Base-by-base conservation (phyloP, 2,888 invertebrate genomes). In the Cantharis lateralis region DNA sequence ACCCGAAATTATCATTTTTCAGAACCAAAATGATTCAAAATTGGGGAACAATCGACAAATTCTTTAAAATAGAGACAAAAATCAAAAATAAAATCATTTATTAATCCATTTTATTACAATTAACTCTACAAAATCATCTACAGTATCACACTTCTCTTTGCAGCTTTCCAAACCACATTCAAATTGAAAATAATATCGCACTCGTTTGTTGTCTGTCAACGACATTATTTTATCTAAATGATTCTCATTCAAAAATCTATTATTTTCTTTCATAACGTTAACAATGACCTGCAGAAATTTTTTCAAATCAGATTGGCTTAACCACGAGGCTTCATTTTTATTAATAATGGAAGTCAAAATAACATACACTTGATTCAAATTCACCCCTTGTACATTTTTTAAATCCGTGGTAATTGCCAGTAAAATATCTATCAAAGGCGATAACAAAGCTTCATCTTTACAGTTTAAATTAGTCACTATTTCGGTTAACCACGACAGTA, bases 401-500 rank as follows among this genome's bases (percentile, higher is more conserved):
- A 26, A 68, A 28, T 26, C 15, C 5, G 7, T 7, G 2, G 69
- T 66, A 28, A 81, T 63, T 26, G 62, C 70, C 13, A n/a, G 63
- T 28, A 80, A 16, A 68, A 81, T 76, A 20, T 77, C 61, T 13
- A 77, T 48, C 10, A 77, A 68, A 18, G 20, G 16, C 11, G 68
- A 61, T 7, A 81, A 15, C 62, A 79, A 62, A 11, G 24, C 32
- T 72, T 64, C 24, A 16, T 78, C 16, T 10, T 62, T 32, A 16
- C 2, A 2, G 0, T n/a, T 26, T 9, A 70, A 64, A n/a, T 71
- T 71, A n/a, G n/a, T 16, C 10, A 89, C 82, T 1, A 89, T 84
- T 28, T 88, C 86, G 68, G 86, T 85, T 2, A 96, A 84, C 95
- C 96, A 96, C 0, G 93, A 89, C 26, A 96, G 83, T 1, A 96